Conservation (phyloP, 1,140 invertebrate species). For the Drosophila murphyi region DNA sequence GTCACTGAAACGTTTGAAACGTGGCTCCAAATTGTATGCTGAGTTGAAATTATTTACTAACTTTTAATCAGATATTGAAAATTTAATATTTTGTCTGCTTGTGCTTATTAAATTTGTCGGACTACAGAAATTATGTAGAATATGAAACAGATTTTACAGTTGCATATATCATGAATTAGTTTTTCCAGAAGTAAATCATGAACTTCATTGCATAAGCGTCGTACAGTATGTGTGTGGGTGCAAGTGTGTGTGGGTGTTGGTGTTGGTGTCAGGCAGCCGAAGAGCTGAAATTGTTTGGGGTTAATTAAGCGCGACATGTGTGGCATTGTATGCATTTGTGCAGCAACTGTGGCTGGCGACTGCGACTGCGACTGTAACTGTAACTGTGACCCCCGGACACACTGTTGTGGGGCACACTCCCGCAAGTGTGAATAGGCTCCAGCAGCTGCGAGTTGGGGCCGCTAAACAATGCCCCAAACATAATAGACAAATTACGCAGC, state of each 20-base stretch:
- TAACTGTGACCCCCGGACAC: constrained; percentile 17
- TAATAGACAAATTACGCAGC: constrained; percentile 72
- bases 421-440: constrained; percentile 66
- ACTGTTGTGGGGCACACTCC: constrained; percentile 26
- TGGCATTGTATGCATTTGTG: constrained; percentile 78
- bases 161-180: too few species aligned
- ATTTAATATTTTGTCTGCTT: too few species aligned
- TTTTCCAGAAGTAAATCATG: background rate
- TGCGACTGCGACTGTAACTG: constrained; percentile 14
- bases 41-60: too few species aligned
- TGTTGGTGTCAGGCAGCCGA: constrained; percentile 26
- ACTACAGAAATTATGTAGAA: too few species aligned
- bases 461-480: constrained; percentile 75
- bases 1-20: constrained; percentile 11
- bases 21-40: constrained; percentile 8
- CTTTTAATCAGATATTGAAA: too few species aligned
- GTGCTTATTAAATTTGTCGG: too few species aligned
- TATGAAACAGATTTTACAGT: too few species aligned
- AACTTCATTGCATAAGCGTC: constrained; percentile 14
- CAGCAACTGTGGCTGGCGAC: constrained; percentile 26
- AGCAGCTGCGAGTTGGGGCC: constrained; percentile 13
- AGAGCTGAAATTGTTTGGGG: constrained; percentile 76
- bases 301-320: constrained; percentile 83
- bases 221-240: constrained; percentile 11
- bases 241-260: constrained; percentile 9